These are phyloP conservation scores for Thripadectes ignobilis DNA, from an alignment of 2,797 vertebrate species.

Conservation along the genomic window DNA sequence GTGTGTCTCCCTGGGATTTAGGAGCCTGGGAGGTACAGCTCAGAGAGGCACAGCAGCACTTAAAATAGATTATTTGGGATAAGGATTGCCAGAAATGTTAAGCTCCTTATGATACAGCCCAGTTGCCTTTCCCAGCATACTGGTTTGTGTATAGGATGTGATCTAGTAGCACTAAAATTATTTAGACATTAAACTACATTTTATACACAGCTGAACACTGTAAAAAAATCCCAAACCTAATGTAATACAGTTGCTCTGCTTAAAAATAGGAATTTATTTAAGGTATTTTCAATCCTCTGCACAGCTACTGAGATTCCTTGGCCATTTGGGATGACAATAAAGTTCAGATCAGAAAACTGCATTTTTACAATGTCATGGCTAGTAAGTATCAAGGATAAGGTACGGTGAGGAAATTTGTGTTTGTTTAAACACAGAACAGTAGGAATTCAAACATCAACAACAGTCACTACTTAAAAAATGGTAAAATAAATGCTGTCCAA, in stretches of 20 bases:
- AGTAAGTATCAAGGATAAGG: background rate
- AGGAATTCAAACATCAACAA: fast-evolving
- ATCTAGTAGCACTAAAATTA: background rate
- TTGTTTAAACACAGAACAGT: background rate
- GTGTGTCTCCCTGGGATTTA: background rate
- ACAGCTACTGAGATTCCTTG: background rate
- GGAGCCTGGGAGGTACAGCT: background rate
- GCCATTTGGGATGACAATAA: background rate
- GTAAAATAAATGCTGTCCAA: background rate
- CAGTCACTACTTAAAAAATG: background rate
- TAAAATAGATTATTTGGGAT: background rate
- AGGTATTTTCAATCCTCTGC: background rate
- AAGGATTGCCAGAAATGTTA: background rate
- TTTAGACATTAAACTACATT: background rate
- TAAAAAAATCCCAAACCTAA: background rate
- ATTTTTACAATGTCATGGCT: background rate
- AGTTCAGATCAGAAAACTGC: background rate
- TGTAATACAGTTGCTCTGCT: background rate
- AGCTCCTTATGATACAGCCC: background rate
- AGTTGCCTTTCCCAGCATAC: background rate
- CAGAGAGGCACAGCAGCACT: background rate
- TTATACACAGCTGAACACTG: background rate
- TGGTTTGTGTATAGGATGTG: background rate
- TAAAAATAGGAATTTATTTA: background rate
- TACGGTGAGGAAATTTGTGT: background rate